phyloP scores from a whole-genome alignment of 2,888 invertebrate genomes.

The Lottia gigantea region DNA sequence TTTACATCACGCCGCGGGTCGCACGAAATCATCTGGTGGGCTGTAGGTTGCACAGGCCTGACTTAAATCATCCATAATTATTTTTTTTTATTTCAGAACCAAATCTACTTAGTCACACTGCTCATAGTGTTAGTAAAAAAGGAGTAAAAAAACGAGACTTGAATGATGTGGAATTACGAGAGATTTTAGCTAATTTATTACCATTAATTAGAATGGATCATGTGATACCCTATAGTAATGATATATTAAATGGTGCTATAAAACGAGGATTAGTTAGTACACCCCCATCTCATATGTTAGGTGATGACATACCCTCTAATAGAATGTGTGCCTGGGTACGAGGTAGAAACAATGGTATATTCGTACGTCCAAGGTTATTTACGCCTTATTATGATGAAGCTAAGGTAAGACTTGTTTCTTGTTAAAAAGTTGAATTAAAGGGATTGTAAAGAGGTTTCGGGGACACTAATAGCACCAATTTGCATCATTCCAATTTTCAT shows the following conservation, averaged over 20 bases:
- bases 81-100: conserved; percentile 76
- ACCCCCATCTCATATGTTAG: conserved; percentile 86
- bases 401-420: conserved; percentile 74
- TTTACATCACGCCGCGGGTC: too few relatives aligned
- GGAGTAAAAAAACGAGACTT: conserved; percentile 83
- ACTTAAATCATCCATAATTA: too few relatives aligned
- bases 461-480: too few relatives aligned
- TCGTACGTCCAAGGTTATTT: conserved; percentile 87
- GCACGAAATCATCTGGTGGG: too few relatives aligned
- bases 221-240: conserved; percentile 81
- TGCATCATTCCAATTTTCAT: too few relatives aligned
- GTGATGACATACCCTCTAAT: conserved; percentile 72
- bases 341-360: conserved; percentile 65
- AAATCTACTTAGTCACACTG: conserved; percentile 89
- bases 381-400: conserved; percentile 95
- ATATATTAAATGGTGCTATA: conserved; percentile 72
- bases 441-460: too few relatives aligned
- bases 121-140: conserved; percentile 89
- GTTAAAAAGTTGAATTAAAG: too few relatives aligned
- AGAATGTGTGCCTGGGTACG: conserved; percentile 64
- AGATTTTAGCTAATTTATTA: conserved; percentile 84
- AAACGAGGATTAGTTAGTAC: conserved; percentile 82
- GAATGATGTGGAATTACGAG: conserved; percentile 86
- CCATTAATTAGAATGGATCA: conserved; percentile 90
- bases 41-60: too few relatives aligned